These are phyloP conservation scores for Drosophila longiperda DNA, from an alignment of 2,888 invertebrate genomes.

Conservation along the genomic window DNA sequence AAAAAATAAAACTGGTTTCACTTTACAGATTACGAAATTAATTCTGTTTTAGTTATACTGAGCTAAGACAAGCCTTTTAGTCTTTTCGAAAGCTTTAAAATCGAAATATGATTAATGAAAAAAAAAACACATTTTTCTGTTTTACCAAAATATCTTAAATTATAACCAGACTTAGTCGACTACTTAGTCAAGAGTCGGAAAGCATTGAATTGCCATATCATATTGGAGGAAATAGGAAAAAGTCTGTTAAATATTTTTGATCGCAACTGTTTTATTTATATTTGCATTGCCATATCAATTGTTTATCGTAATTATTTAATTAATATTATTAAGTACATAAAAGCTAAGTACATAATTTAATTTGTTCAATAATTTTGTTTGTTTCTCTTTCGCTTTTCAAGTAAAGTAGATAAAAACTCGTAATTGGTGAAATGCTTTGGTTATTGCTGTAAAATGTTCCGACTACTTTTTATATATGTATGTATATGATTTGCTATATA, in stretches of 20 bases:
- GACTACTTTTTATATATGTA: conserved; percentile 59
- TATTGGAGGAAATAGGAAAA: not conserved
- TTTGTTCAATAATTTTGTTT: conserved; percentile 68
- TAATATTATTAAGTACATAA: conserved; percentile 66
- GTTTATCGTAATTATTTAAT: conserved; percentile 40
- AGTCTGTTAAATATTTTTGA: conserved; percentile 24
- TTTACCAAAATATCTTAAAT: not conserved
- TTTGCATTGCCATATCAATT: conserved; percentile 47
- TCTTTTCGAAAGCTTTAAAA: too few relatives aligned
- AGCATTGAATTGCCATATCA: not conserved
- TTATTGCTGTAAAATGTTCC: conserved; percentile 85
- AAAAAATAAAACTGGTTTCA: not conserved
- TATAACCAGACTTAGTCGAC: not conserved
- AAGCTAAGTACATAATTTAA: conserved; percentile 71
- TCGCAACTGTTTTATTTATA: conserved; percentile 45
- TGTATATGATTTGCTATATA: conserved; percentile 21
- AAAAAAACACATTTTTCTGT: not conserved
- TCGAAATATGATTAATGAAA: not conserved
- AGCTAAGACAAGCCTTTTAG: not conserved
- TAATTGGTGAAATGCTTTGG: conserved; percentile 83
- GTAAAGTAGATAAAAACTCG: conserved; percentile 50
- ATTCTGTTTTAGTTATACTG: not conserved
- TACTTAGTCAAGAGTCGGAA: not conserved
- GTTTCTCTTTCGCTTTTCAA: conserved; percentile 48
- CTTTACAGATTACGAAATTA: not conserved